Percentiles rank a stretch among this genome's conserved stretches.
phyloP scores from a whole-genome alignment of 2,888 invertebrate genomes.

The Unio delphinus region DNA sequence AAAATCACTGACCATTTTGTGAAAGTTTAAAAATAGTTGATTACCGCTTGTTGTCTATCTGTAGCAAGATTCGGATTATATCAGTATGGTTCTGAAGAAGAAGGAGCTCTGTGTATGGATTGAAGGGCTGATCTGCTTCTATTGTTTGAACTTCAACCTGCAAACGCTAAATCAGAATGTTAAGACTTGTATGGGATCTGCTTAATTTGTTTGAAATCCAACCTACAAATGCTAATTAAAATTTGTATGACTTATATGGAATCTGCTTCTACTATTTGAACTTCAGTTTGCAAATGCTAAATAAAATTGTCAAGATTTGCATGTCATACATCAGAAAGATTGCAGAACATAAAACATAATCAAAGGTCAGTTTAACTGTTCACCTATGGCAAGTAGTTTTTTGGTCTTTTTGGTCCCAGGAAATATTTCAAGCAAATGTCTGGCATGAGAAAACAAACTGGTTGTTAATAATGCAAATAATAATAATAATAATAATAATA shows the following conservation, averaged over 20 bases:
- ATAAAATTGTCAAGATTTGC: no score
- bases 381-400: no score
- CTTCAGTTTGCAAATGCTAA: not conserved
- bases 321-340: no score
- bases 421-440: no score
- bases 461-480: no score
- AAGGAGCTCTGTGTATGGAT: slow-evolving; percentile 63
- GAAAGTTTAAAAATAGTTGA: not conserved
- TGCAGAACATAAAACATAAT: no score
- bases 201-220: slow-evolving; percentile 39
- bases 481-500: no score
- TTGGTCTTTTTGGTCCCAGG: no score
- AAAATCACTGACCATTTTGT: no score
- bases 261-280: slow-evolving; percentile 44
- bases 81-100: slow-evolving; percentile 61
- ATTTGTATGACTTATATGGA: slow-evolving; percentile 1
- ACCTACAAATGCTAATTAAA: not conserved
- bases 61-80: slow-evolving; percentile 58
- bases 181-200: slow-evolving; percentile 19
- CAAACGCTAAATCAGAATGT: no score
- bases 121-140: slow-evolving; percentile 52
- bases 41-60: slow-evolving; percentile 61
- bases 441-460: no score
- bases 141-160: slow-evolving; percentile 35
- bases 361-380: no score